Percentiles rank a stretch among this genome's conserved stretches.
Evolutionary conservation across 2,113 vertebrate species (phyloP).

Genomic region (Genyomyrus donnyi): DNA sequence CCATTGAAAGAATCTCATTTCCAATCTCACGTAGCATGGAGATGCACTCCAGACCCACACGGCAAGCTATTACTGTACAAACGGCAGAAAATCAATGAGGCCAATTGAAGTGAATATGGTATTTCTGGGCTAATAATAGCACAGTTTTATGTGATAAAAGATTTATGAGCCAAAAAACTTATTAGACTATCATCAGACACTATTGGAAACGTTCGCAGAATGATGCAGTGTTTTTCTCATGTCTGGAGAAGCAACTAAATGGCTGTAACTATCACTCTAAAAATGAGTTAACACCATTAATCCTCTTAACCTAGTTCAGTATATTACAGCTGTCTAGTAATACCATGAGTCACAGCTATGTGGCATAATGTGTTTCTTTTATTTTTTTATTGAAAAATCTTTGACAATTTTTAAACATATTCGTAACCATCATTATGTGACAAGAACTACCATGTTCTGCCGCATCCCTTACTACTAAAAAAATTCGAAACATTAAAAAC

Average conservation of each 20-base stretch:
- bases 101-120: neutral
- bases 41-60: conserved; percentile 43
- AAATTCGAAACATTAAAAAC: neutral
- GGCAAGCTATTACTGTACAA: conserved; percentile 30
- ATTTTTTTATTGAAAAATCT: neutral
- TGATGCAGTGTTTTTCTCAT: neutral
- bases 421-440: neutral
- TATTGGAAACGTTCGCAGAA: neutral
- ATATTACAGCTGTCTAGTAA: neutral
- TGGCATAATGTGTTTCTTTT: neutral
- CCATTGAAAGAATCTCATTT: conserved; percentile 30
- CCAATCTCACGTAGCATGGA: conserved; percentile 29
- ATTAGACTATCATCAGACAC: neutral
- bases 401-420: neutral
- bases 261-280: neutral
- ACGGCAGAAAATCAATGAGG: conserved; percentile 22
- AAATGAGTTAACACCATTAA: neutral
- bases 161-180: neutral
- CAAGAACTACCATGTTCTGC: neutral
- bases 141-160: neutral
- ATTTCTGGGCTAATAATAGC: conserved; percentile 10
- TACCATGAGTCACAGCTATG: neutral
- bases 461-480: neutral
- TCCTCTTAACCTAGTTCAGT: neutral
- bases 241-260: neutral